Conservation (phyloP, 2,797 vertebrate genomes). For the Manis javanica region DNA sequence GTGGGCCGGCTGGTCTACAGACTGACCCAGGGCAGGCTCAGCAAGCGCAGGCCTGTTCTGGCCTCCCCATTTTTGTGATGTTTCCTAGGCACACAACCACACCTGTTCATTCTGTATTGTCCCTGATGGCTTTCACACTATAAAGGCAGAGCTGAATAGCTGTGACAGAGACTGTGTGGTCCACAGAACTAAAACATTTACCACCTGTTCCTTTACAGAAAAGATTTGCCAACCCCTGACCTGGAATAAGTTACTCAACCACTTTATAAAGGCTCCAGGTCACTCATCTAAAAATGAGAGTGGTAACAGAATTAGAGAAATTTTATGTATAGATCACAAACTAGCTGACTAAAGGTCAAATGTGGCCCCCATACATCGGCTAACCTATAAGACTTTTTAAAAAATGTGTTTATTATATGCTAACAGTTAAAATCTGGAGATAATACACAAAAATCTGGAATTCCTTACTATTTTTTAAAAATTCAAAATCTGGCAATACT, state of each 20-base stretch:
- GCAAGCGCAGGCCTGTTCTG: not conserved
- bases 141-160: not conserved
- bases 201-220: not conserved
- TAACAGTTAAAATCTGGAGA: not conserved
- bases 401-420: not conserved
- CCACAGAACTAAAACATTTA: not conserved
- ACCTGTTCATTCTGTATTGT: not conserved
- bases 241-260: not conserved
- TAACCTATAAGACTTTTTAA: not conserved
- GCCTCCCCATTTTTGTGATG: not conserved
- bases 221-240: not conserved
- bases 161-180: not conserved
- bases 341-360: not conserved
- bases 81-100: not conserved
- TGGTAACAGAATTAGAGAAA: not conserved
- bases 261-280: not conserved
- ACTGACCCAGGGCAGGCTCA: not conserved
- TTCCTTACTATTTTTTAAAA: not conserved
- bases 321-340: not conserved
- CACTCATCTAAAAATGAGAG: not conserved
- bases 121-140: not conserved
- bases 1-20: accelerated
- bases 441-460: not conserved
- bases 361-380: not conserved
- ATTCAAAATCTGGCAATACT: not conserved